phyloP scores from a whole-genome alignment of 2,113 vertebrate species.

The Salvelinus alpinus region DNA sequence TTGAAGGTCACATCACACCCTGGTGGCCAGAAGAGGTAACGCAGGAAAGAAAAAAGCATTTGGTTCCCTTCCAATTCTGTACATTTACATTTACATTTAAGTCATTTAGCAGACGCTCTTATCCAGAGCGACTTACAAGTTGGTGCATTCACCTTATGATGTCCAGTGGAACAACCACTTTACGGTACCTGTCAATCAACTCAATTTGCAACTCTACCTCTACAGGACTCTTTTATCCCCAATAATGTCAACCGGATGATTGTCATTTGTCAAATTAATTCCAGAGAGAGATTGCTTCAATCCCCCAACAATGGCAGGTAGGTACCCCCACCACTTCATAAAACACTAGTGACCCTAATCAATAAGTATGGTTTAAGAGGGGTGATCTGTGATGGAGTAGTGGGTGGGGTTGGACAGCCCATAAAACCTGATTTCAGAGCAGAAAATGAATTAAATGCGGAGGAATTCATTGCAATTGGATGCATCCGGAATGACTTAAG shows the following conservation, averaged over 20 bases:
- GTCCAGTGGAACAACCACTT: too few species aligned
- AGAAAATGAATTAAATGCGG: background rate
- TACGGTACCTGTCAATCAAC: background rate
- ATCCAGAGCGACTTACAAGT: too few species aligned
- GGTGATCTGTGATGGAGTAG: background rate
- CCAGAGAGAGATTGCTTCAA: slow-evolving; percentile 6
- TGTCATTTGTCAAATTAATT: background rate
- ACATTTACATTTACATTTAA: too few species aligned
- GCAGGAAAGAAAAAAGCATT: background rate
- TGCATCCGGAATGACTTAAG: background rate
- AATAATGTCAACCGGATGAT: background rate
- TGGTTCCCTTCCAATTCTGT: background rate
- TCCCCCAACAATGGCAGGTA: slow-evolving; percentile 13
- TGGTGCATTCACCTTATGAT: too few species aligned
- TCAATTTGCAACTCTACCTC: background rate
- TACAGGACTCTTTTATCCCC: background rate
- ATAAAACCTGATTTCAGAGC: background rate
- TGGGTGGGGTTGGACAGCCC: background rate
- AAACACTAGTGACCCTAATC: slow-evolving; percentile 42
- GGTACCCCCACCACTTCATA: slow-evolving; percentile 37
- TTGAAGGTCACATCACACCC: background rate
- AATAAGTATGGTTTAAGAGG: slow-evolving; percentile 48
- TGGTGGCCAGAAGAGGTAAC: background rate
- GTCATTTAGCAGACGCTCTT: too few species aligned
- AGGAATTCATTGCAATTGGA: background rate